Percentiles rank a stretch among this genome's conserved stretches.
These are phyloP conservation scores for Scaptomyza tumidula DNA, from an alignment of 2,888 invertebrate species.

Conservation along the genomic window DNA sequence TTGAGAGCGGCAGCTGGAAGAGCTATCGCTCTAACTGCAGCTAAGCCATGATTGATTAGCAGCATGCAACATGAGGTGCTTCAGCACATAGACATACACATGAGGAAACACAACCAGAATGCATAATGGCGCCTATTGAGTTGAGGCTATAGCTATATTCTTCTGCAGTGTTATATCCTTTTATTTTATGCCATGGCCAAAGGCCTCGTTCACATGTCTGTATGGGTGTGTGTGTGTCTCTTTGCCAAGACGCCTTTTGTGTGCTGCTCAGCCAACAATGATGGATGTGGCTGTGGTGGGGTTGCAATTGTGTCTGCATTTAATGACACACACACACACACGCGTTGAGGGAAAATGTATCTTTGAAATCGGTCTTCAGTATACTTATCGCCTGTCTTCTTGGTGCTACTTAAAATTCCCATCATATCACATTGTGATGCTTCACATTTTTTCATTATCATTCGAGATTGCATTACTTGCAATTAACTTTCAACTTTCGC, in stretches of 20 bases:
- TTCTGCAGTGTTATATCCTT: conserved; percentile 29
- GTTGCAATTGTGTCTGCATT: conserved; percentile 43
- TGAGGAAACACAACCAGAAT: conserved; percentile 58
- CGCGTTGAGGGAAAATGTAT: conserved; percentile 32
- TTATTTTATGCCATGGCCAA: conserved; percentile 65
- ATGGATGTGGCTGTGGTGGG: conserved; percentile 23
- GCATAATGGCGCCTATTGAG: conserved; percentile 68
- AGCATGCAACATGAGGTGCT: conserved; percentile 78
- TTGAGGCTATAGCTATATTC: conserved; percentile 21
- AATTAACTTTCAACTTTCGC: conserved; percentile 19
- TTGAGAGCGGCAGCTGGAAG: conserved; percentile 76
- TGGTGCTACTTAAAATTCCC: conserved; percentile 8
- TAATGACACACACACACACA: conserved; percentile 29
- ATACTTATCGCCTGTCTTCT: conserved; percentile 24
- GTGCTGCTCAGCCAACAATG: conserved; percentile 23
- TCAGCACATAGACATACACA: conserved; percentile 39
- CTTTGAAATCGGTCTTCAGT: conserved; percentile 57
- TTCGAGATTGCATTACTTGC: not conserved
- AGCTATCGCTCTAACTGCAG: conserved; percentile 54
- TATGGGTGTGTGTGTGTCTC: conserved; percentile 1
- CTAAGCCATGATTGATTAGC: conserved; percentile 76
- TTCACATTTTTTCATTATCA: conserved; percentile 9
- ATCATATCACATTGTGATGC: conserved; percentile 13
- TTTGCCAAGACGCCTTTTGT: conserved; percentile 7
- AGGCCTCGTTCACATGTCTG: not conserved